phyloP scores from a whole-genome alignment of 2,113 vertebrate species.

The Eira barbara region DNA sequence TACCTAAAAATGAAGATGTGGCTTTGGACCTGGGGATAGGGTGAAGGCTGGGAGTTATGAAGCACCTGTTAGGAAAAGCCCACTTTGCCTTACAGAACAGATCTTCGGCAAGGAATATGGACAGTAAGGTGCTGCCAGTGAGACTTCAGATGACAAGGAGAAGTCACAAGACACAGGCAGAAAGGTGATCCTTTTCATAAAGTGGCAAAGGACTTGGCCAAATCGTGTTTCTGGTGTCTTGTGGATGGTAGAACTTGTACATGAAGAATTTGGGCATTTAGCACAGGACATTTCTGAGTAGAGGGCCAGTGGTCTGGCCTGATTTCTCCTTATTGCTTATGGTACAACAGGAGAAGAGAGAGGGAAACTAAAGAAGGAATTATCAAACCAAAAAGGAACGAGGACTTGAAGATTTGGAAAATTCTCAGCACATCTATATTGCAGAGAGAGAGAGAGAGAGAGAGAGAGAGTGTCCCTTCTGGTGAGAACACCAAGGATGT shows the following conservation, averaged over 20 bases:
- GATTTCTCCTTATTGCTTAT: background rate
- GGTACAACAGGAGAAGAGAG: background rate
- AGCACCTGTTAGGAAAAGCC: background rate
- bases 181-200: background rate
- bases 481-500: background rate
- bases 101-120: background rate
- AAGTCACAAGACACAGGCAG: fast-evolving
- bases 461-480: background rate
- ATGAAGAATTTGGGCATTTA: background rate
- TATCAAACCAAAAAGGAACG: background rate
- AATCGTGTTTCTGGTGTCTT: background rate
- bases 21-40: background rate
- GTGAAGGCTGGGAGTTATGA: background rate
- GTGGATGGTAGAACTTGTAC: background rate
- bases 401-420: background rate
- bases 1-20: background rate
- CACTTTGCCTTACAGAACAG: background rate
- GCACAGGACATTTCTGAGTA: background rate
- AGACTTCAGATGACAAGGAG: background rate
- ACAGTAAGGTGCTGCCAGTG: background rate
- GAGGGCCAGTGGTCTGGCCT: no score
- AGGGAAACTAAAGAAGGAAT: background rate
- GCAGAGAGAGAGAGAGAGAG: no score
- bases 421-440: background rate
- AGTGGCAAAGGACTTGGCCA: background rate